Conservation (phyloP, 2,797 vertebrate species). For the Perodicticus potto region DNA sequence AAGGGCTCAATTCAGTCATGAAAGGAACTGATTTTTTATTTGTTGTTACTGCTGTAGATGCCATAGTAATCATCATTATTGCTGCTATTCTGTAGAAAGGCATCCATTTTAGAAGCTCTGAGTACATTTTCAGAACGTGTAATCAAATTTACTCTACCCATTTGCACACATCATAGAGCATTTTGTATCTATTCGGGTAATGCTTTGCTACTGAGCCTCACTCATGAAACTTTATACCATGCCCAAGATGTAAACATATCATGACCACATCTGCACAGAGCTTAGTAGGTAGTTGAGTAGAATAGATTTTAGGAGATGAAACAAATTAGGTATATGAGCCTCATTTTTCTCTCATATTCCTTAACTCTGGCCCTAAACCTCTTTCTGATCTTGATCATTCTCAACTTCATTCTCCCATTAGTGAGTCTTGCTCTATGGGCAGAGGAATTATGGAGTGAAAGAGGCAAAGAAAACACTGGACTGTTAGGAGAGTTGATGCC, state of each 20-base stretch:
- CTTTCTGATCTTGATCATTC: neutral
- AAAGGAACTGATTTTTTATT: conserved; percentile 74
- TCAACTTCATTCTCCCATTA: neutral
- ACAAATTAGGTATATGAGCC: neutral
- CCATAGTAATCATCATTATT: conserved; percentile 69
- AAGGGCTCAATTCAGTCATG: conserved; percentile 55
- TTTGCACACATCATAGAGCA: conserved; percentile 56
- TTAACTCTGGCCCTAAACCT: neutral
- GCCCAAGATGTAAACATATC: conserved; percentile 30
- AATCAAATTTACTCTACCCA: conserved; percentile 69
- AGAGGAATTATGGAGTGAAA: neutral
- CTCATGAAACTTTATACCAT: neutral
- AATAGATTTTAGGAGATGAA: conserved; percentile 17
- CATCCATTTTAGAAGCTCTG: conserved; percentile 66
- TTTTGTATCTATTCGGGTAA: conserved; percentile 72
- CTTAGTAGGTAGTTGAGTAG: neutral
- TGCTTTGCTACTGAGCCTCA: conserved; percentile 35
- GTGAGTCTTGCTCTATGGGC: neutral
- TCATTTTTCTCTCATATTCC: neutral
- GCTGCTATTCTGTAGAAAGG: conserved; percentile 61
- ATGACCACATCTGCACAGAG: neutral
- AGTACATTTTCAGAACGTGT: conserved; percentile 71
- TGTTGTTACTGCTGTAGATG: conserved; percentile 50
- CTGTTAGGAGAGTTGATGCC: neutral
- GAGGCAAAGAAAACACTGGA: neutral